phyloP scores from a whole-genome alignment of 2,797 vertebrate genomes.

The Chloroceryle amazona region DNA sequence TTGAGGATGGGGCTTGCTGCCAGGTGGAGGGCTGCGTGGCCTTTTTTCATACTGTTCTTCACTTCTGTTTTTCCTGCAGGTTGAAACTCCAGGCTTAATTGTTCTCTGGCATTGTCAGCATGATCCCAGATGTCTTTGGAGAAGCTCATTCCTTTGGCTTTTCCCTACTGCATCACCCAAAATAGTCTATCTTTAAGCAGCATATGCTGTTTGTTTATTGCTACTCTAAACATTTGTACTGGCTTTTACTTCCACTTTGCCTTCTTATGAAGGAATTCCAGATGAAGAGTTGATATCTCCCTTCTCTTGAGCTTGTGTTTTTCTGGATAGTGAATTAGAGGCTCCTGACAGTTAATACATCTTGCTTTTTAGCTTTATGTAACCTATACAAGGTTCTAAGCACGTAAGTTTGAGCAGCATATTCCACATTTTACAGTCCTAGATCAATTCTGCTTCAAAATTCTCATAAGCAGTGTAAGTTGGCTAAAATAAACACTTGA shows the following conservation, averaged over 20 bases:
- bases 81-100: not conserved
- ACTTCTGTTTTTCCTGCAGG: not conserved
- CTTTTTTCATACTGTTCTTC: not conserved
- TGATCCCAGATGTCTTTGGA: not conserved
- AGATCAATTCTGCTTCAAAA: not conserved
- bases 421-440: not conserved
- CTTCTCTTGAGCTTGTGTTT: not conserved
- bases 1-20: not conserved
- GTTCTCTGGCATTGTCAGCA: not conserved
- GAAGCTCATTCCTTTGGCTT: not conserved
- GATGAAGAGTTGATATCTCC: not conserved
- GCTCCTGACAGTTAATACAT: not conserved
- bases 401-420: not conserved
- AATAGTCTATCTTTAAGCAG: not conserved
- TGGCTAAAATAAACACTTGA: not conserved
- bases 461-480: not conserved
- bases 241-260: constrained; percentile 1
- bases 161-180: not conserved
- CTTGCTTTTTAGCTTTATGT: not conserved
- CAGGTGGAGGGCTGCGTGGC: not conserved
- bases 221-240: constrained; percentile 5
- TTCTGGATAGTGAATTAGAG: not conserved
- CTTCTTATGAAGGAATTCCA: not conserved
- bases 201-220: not conserved
- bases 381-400: not conserved